These are phyloP conservation scores for Thripadectes ignobilis DNA, from an alignment of 2,797 vertebrate genomes.

Conservation along the genomic window DNA sequence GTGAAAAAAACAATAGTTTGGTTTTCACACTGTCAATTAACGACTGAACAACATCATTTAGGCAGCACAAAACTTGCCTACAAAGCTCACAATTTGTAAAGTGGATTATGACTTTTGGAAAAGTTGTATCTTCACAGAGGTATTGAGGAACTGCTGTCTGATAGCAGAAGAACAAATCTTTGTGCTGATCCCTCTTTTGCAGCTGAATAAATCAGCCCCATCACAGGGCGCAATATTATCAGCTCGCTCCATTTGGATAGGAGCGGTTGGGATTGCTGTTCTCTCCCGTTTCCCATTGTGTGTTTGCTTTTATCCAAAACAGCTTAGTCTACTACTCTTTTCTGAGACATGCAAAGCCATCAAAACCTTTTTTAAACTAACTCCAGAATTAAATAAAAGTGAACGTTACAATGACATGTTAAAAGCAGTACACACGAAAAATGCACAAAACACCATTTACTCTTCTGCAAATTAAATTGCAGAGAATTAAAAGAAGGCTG, in stretches of 20 bases:
- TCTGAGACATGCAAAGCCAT: neutral
- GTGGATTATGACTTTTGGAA: neutral
- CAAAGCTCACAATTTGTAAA: neutral
- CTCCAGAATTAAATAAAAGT: neutral
- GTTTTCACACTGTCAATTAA: neutral
- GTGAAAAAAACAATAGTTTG: neutral
- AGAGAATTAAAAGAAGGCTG: neutral
- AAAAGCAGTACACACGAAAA: neutral
- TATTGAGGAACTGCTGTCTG: neutral
- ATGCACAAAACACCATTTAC: neutral
- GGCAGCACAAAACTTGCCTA: neutral
- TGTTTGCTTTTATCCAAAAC: neutral
- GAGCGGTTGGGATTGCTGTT: neutral
- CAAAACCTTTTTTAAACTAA: neutral
- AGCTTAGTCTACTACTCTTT: neutral
- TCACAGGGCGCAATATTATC: neutral
- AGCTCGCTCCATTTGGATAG: neutral
- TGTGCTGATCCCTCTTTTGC: neutral
- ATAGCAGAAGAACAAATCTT: neutral
- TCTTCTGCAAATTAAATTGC: neutral
- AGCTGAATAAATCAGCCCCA: neutral
- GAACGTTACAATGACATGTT: accelerated
- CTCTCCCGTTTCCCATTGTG: neutral
- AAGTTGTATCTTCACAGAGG: neutral
- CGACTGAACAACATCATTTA: neutral